phyloP scores from a whole-genome alignment of 2,888 invertebrate genomes.

The Incurvaria masculella region DNA sequence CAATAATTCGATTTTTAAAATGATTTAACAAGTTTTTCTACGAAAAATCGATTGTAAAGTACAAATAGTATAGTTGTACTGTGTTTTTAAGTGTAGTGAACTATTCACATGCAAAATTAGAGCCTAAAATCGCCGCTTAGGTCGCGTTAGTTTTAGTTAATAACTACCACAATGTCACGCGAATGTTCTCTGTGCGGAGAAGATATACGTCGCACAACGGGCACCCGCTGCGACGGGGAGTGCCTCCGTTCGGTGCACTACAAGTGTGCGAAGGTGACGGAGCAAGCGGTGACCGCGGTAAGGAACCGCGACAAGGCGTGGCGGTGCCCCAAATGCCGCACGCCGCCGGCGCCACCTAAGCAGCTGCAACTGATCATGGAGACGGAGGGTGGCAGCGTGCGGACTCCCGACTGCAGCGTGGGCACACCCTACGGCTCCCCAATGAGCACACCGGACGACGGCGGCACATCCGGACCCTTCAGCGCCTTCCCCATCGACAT shows the following conservation, averaged over 20 bases:
- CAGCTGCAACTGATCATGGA: not conserved
- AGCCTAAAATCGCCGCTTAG: too few species aligned
- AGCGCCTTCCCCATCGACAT: not conserved
- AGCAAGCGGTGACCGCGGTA: not conserved
- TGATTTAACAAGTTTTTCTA: too few species aligned
- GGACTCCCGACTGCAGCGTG: not conserved
- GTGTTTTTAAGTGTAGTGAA: too few species aligned
- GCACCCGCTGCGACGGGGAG: not conserved
- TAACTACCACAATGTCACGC: not conserved
- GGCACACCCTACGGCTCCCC: not conserved
- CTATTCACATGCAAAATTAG: too few species aligned
- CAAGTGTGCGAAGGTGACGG: not conserved
- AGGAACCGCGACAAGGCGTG: not conserved
- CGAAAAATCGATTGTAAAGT: too few species aligned
- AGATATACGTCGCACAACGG: not conserved
- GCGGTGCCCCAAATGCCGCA: not conserved
- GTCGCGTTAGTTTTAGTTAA: too few species aligned
- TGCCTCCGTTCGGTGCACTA: not conserved
- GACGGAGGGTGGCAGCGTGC: not conserved
- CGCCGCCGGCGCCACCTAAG: not conserved
- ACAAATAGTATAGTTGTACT: too few species aligned
- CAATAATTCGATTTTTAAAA: too few species aligned
- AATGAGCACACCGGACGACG: not conserved
- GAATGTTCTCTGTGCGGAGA: not conserved
- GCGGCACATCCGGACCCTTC: not conserved